A percentile compares a stretch with the other conserved stretches of the same genome.
Conservation (phyloP, 2,797 vertebrate species). For the Lithobates sylvaticus region DNA sequence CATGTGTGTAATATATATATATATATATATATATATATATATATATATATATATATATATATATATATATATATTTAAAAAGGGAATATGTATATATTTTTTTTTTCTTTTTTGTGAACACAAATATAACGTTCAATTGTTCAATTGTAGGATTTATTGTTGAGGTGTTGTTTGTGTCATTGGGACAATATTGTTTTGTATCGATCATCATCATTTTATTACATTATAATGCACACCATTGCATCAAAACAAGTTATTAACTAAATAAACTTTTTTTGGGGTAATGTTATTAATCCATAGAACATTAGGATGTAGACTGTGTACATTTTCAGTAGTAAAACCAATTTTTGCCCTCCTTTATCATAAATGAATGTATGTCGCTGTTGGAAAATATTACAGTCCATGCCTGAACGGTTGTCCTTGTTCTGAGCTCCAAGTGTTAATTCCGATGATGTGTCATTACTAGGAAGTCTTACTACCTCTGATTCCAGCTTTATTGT, state of each 20-base stretch:
- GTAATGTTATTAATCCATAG: background rate
- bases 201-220: too few species aligned
- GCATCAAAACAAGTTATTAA: background rate
- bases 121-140: background rate
- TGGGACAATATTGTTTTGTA: background rate
- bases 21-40: too few species aligned
- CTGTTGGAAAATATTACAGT: background rate
- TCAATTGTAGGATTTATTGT: background rate
- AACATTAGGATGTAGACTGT: background rate
- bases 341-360: background rate
- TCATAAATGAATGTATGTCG: background rate
- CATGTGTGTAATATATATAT: too few species aligned
- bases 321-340: background rate
- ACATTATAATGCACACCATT: background rate
- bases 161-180: background rate
- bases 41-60: too few species aligned
- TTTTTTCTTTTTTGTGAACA: background rate
- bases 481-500: slow-evolving; percentile 13
- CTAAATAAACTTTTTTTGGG: background rate
- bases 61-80: too few species aligned
- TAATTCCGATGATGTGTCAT: background rate
- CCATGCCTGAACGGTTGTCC: slow-evolving; percentile 15
- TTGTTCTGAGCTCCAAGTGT: slow-evolving; percentile 13
- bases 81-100: too few species aligned
- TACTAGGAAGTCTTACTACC: slow-evolving; percentile 14